Base-by-base conservation (phyloP, 2,888 invertebrate species). In the Liopterus haemorrhoidalis region DNA sequence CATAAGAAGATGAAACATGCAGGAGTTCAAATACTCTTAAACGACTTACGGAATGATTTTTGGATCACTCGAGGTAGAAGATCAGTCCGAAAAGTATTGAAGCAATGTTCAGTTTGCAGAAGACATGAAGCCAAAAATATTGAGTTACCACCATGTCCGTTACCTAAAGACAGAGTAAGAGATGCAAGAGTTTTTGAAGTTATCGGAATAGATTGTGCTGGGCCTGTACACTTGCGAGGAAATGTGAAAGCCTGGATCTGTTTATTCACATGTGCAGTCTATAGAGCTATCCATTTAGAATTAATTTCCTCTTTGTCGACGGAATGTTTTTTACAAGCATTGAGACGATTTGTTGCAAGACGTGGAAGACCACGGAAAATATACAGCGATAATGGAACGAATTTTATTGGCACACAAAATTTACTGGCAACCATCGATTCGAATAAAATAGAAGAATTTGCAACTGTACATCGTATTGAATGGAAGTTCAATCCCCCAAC, bases 201-300 rank as follows among this genome's bases (percentile, higher is more conserved):
- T 2, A n/a, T n/a, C n/a, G n/a, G n/a, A n/a, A n/a, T n/a, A n/a
- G n/a, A n/a, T n/a, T n/a, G n/a, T n/a, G n/a, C n/a, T n/a, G n/a
- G n/a, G n/a, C n/a, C n/a, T n/a, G n/a, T n/a, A n/a, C n/a, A n/a
- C n/a, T n/a, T n/a, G n/a, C n/a, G n/a, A n/a, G n/a, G n/a, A n/a
- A n/a, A n/a, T n/a, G n/a, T n/a, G n/a, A n/a, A n/a, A n/a, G n/a
- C n/a, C 4, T 65, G 58, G 56, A 53, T 66, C 4, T 49, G 54
- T 8, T 28, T 69, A 3, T 59, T 57, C 41, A 65, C 65, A 0
- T 68, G 65, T 54, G 58, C 64, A 3, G 49, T 60, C 1, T 63
- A 60, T 16, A 50, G 62, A 4, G 57, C 57, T 0, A 50, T 66
- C 2, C 62, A 66, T 46, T 48, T 68, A n/a, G 66, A 67, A 46